phyloP scores from a whole-genome alignment of 2,797 vertebrate genomes.

The Protosalanx chinensis region DNA sequence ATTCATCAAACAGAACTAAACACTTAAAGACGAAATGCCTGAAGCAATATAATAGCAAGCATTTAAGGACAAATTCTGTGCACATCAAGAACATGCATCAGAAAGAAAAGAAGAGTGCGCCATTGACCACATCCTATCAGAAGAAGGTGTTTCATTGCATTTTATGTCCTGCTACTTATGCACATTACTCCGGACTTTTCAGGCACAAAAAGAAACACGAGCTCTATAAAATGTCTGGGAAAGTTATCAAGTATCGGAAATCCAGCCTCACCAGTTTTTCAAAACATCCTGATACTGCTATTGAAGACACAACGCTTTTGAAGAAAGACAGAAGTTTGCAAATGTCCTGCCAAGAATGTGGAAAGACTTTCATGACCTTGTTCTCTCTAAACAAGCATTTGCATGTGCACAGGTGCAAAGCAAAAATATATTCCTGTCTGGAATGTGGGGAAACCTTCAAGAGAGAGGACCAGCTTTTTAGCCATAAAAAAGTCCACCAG shows the following conservation, averaged over 20 bases:
- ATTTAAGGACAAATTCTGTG: slow-evolving; percentile 32
- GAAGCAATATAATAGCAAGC: slow-evolving; percentile 47
- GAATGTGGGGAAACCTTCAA: slow-evolving; percentile 72
- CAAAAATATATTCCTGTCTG: slow-evolving; percentile 70
- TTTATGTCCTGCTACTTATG: slow-evolving; percentile 68
- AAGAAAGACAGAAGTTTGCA: not conserved
- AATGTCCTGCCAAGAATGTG: slow-evolving; percentile 70
- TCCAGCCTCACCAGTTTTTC: slow-evolving; percentile 31
- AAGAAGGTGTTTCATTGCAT: slow-evolving; percentile 58
- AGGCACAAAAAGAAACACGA: slow-evolving; percentile 74
- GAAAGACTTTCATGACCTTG: slow-evolving; percentile 48
- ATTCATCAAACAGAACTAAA: slow-evolving; percentile 61
- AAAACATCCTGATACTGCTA: slow-evolving; percentile 13
- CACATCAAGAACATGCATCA: slow-evolving; percentile 7
- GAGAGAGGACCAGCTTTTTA: slow-evolving; percentile 53
- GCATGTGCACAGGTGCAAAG: slow-evolving; percentile 58
- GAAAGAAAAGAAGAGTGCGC: slow-evolving; percentile 18
- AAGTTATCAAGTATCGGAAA: slow-evolving; percentile 51
- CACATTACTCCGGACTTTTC: slow-evolving; percentile 66
- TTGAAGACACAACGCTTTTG: slow-evolving; percentile 8
- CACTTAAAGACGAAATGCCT: slow-evolving; percentile 69
- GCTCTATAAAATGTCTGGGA: slow-evolving; percentile 60
- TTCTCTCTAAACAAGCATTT: slow-evolving; percentile 61
- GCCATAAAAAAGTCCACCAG: slow-evolving; percentile 70
- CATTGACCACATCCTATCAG: not conserved